Percentiles rank a stretch among this genome's conserved stretches.
These are phyloP conservation scores for Sapajus apella DNA, from an alignment of 2,113 vertebrate species.

Conservation along the genomic window DNA sequence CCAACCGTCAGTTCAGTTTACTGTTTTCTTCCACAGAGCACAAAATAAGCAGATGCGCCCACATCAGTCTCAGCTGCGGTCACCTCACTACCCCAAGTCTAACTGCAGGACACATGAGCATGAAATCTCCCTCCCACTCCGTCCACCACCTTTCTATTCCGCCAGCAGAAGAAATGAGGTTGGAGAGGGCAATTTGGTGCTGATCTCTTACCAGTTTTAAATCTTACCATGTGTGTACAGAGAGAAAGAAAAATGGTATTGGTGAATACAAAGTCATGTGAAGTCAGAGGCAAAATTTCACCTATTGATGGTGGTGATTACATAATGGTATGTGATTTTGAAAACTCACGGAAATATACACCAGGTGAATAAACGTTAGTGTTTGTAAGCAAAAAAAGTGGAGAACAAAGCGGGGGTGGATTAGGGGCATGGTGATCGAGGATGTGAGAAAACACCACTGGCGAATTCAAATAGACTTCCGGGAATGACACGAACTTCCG, in stretches of 20 bases:
- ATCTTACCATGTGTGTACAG: background rate
- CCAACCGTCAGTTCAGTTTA: background rate
- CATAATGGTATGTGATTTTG: accelerated
- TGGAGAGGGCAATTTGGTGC: background rate
- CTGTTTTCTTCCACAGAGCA: background rate
- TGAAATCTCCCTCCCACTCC: accelerated
- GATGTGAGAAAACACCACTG: background rate
- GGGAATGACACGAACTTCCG: accelerated
- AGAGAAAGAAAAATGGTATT: background rate
- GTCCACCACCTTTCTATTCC: no score
- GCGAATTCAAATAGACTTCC: accelerated
- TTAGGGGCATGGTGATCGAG: no score
- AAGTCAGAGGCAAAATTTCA: background rate
- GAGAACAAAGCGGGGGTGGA: no score
- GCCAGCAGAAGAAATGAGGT: background rate
- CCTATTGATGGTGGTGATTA: background rate
- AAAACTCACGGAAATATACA: accelerated
- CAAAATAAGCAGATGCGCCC: accelerated
- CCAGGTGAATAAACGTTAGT: background rate
- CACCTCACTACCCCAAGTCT: background rate
- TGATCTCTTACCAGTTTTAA: background rate
- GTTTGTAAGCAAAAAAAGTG: background rate
- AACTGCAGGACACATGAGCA: background rate
- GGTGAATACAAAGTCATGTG: background rate
- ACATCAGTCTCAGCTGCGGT: background rate